These are phyloP conservation scores for Triops cancriformis DNA, from an alignment of 1,140 invertebrate species.

Conservation along the genomic window DNA sequence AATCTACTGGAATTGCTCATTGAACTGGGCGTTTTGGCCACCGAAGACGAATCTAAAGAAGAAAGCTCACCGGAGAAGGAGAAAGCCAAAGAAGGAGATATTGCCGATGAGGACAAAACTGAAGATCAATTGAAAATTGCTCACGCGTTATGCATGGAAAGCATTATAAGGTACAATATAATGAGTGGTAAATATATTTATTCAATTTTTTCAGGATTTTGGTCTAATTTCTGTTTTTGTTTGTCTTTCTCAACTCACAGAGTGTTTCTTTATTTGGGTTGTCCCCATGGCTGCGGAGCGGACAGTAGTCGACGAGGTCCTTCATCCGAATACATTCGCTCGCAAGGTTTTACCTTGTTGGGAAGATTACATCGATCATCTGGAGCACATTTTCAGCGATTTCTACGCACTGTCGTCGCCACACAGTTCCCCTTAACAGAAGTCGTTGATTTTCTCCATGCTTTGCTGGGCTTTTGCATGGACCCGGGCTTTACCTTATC, in stretches of 20 bases:
- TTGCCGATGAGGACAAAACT: conserved; percentile 17
- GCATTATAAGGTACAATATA: conserved; percentile 36
- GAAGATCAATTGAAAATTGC: neutral
- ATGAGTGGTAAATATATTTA: neutral
- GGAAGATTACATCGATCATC: conserved; percentile 54
- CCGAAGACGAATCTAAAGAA: neutral
- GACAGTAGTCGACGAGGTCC: conserved; percentile 68
- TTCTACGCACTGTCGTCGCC: conserved; percentile 69
- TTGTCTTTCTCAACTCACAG: conserved; percentile 43
- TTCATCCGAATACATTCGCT: conserved; percentile 77
- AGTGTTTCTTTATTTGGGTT: conserved; percentile 82
- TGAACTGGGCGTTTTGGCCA: conserved; percentile 49
- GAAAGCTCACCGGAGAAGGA: neutral
- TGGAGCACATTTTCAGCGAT: conserved; percentile 58
- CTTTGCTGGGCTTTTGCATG: conserved; percentile 89
- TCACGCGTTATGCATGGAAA: conserved; percentile 23
- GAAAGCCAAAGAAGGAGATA: neutral
- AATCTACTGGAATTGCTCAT: conserved; percentile 81
- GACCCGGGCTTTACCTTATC: conserved; percentile 75
- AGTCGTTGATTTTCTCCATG: conserved; percentile 87
- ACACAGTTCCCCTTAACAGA: conserved; percentile 59
- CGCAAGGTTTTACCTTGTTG: conserved; percentile 76
- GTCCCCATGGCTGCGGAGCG: conserved; percentile 71
- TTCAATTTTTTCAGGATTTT: too few relatives aligned
- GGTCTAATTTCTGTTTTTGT: too few relatives aligned